phyloP scores from a whole-genome alignment of 2,113 vertebrate species.

The Archilochus colubris region DNA sequence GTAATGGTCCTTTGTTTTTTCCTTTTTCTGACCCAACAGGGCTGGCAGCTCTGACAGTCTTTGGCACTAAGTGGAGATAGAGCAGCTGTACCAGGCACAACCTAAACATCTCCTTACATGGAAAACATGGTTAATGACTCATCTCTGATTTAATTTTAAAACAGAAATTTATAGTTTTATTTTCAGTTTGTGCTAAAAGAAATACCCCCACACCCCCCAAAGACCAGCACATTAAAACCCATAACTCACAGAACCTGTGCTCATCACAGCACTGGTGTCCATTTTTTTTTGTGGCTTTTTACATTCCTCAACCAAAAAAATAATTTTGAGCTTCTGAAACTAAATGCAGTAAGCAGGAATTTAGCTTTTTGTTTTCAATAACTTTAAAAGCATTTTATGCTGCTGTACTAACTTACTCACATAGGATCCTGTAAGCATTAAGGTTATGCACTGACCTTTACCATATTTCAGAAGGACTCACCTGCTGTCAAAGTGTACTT shows the following conservation, averaged over 20 bases:
- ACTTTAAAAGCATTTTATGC: not conserved
- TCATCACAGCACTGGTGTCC: accelerated
- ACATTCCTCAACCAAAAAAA: not conserved
- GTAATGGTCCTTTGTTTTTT: constrained; percentile 5
- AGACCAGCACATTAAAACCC: not conserved
- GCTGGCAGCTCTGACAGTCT: not conserved
- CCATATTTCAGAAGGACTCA: not conserved
- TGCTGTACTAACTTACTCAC: not conserved
- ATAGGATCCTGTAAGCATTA: not conserved
- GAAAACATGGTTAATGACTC: constrained; percentile 19
- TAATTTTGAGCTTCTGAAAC: not conserved
- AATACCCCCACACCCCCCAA: not conserved
- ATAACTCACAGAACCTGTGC: not conserved
- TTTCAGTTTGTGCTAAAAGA: not conserved
- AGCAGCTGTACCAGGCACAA: constrained; percentile 32
- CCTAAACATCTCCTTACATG: constrained; percentile 26
- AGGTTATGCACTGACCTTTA: not conserved
- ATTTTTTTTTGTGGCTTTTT: not conserved
- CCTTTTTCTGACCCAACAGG: constrained; percentile 26
- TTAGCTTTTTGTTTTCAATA: not conserved
- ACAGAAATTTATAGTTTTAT: not conserved
- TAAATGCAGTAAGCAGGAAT: not conserved
- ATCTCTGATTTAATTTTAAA: not conserved
- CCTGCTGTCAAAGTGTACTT: not conserved
- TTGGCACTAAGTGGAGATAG: constrained; percentile 5